These are phyloP conservation scores for Crocodylus rhombifer DNA, from an alignment of 2,797 vertebrate species.

Conservation along the genomic window DNA sequence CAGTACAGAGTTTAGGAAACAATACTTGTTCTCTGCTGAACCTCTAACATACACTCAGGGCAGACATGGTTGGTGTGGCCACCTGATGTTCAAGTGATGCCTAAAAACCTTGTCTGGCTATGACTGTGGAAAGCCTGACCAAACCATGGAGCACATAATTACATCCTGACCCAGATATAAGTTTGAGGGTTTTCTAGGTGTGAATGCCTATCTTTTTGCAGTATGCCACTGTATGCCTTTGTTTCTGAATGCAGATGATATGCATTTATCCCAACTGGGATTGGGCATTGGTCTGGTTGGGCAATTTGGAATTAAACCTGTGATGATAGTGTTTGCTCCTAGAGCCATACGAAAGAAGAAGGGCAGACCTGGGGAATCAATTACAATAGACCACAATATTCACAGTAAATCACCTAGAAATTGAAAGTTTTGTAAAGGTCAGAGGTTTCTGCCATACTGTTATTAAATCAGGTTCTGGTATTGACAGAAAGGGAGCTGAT, in stretches of 20 bases:
- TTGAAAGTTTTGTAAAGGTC: not conserved
- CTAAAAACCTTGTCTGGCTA: not conserved
- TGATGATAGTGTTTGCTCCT: too few species aligned
- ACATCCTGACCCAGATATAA: too few species aligned
- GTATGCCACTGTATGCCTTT: too few species aligned
- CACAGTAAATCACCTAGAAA: not conserved
- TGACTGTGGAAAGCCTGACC: too few species aligned
- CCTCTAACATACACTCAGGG: not conserved
- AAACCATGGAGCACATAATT: too few species aligned
- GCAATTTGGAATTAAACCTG: too few species aligned
- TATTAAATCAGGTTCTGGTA: not conserved
- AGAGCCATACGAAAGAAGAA: too few species aligned
- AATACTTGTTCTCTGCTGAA: conserved; percentile 25
- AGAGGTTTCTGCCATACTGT: not conserved
- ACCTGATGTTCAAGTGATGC: not conserved
- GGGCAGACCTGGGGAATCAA: not conserved
- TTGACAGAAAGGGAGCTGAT: not conserved
- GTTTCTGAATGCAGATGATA: too few species aligned
- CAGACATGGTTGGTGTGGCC: not conserved
- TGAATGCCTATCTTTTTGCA: too few species aligned
- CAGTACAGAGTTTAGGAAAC: not conserved
- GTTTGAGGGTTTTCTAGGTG: too few species aligned
- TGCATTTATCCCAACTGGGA: too few species aligned
- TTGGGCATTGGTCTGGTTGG: too few species aligned
- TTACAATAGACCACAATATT: not conserved